Evolutionary conservation across 2,113 vertebrate genomes (phyloP).

Genomic region (Girardinichthys multiradiatus): DNA sequence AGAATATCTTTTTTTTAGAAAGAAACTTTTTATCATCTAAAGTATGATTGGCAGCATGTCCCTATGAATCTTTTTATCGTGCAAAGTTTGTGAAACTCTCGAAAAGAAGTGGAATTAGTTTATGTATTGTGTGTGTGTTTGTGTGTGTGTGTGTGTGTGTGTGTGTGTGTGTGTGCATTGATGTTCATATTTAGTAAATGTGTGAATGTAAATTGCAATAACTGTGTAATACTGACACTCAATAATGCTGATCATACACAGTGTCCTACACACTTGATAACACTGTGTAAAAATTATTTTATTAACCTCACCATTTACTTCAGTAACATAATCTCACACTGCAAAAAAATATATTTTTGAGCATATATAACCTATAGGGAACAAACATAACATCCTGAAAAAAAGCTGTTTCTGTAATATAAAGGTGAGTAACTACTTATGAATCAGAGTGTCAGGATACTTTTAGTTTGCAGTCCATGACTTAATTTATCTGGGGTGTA

Average conservation of each 20-base stretch:
- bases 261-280: background rate
- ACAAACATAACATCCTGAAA: background rate
- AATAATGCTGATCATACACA: background rate
- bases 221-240: slow-evolving; percentile 1
- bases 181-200: background rate
- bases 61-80: slow-evolving; percentile 18
- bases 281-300: background rate
- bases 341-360: background rate
- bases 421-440: too few relatives aligned
- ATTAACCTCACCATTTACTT: background rate
- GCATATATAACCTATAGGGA: background rate
- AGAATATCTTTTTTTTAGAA: slow-evolving; percentile 27
- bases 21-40: slow-evolving; percentile 35
- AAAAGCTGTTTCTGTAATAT: too few relatives aligned
- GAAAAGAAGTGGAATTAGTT: slow-evolving; percentile 27
- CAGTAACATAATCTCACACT: background rate
- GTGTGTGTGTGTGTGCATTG: slow-evolving; percentile 21
- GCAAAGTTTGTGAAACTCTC: slow-evolving; percentile 35
- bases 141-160: slow-evolving; percentile 13
- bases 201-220: background rate
- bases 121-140: slow-evolving; percentile 21
- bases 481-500: too few relatives aligned
- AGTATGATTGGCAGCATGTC: slow-evolving; percentile 41
- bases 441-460: too few relatives aligned
- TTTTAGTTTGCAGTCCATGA: too few relatives aligned